Percentiles rank a stretch among this genome's conserved stretches.
Evolutionary conservation across 2,797 vertebrate genomes (phyloP).

Genomic region (Aselliscus stoliczkanus): DNA sequence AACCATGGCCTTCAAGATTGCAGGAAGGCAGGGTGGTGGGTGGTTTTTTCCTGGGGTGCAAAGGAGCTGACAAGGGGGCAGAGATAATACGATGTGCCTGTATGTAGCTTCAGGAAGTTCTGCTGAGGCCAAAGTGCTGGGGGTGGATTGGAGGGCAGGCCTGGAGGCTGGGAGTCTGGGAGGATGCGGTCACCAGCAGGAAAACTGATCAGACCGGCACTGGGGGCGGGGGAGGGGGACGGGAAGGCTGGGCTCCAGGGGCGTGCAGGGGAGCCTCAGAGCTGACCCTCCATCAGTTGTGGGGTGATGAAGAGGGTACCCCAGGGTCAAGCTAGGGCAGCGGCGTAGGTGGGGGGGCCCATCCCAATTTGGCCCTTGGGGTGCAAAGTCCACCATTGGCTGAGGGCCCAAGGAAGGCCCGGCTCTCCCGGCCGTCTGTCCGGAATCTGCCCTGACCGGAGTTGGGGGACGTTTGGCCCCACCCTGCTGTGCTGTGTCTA

Average conservation of each 20-base stretch:
- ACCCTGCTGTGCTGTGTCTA: not conserved
- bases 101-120: not conserved
- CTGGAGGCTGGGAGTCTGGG: not conserved
- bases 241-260: accelerated
- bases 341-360: accelerated
- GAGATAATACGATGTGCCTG: not conserved
- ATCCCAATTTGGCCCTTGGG: accelerated
- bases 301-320: not conserved
- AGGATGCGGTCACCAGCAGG: not conserved
- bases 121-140: not conserved
- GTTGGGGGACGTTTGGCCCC: not conserved
- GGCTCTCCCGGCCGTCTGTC: not conserved
- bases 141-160: not conserved
- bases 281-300: accelerated
- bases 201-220: not conserved
- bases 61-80: not conserved
- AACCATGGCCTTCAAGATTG: not conserved
- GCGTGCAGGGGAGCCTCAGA: not conserved
- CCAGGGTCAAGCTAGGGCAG: accelerated
- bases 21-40: not conserved
- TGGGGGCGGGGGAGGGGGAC: too few relatives aligned
- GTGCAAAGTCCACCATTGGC: not conserved
- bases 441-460: not conserved
- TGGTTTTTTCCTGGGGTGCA: not conserved
- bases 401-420: not conserved